These are phyloP conservation scores for Diglossa brunneiventris DNA, from an alignment of 2,113 vertebrate genomes.

Conservation along the genomic window DNA sequence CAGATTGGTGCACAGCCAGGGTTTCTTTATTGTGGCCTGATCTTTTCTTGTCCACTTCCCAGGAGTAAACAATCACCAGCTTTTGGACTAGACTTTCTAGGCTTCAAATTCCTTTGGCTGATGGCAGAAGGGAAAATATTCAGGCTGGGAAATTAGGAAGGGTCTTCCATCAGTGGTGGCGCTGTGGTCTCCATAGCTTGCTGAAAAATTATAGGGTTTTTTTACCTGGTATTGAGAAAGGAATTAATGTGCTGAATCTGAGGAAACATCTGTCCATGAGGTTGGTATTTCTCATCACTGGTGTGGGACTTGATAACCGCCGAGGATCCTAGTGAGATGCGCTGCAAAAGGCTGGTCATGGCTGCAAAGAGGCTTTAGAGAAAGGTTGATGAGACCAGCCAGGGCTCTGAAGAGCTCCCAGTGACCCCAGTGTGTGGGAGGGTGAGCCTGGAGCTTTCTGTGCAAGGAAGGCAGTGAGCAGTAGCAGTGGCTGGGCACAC, in stretches of 20 bases:
- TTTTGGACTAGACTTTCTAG: neutral
- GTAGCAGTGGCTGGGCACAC: constrained; percentile 52
- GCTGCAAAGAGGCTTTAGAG: neutral
- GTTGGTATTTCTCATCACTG: neutral
- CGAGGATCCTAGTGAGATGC: neutral
- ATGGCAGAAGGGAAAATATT: neutral
- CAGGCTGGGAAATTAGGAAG: neutral
- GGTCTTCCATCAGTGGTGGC: neutral
- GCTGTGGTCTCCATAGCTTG: neutral
- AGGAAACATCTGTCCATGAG: neutral
- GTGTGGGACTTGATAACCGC: neutral
- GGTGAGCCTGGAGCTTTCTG: neutral
- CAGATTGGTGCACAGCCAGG: neutral
- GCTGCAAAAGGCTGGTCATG: neutral
- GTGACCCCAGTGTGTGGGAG: neutral
- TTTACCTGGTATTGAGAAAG: neutral
- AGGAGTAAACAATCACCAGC: neutral
- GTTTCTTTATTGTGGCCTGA: neutral
- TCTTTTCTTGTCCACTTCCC: neutral
- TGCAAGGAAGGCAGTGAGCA: neutral
- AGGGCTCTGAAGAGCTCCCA: neutral
- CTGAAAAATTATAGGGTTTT: neutral
- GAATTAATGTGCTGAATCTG: neutral
- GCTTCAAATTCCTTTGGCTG: neutral
- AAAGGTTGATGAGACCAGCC: neutral